A percentile compares a stretch with the other conserved stretches of the same genome.
These are phyloP conservation scores for Empidonax traillii DNA, from an alignment of 2,113 vertebrate genomes.

Conservation along the genomic window DNA sequence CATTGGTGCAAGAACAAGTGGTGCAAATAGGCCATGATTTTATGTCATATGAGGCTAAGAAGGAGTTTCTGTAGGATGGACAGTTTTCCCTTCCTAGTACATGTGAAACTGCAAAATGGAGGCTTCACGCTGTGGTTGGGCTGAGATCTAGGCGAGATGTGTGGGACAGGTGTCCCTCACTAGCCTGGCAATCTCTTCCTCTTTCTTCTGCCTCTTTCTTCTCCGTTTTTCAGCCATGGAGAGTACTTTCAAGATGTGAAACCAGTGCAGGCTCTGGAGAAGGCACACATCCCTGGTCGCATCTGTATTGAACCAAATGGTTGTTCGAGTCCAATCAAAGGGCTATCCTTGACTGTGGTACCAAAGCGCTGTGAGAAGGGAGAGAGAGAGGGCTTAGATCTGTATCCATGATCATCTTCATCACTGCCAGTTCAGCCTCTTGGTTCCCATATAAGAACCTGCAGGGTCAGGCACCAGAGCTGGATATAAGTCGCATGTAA, in stretches of 20 bases:
- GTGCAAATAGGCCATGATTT: not conserved
- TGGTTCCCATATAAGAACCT: not conserved
- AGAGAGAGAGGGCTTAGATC: not conserved
- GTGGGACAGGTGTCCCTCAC: not conserved
- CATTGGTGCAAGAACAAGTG: not conserved
- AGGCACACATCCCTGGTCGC: not conserved
- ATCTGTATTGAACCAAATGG: not conserved
- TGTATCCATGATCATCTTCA: not conserved
- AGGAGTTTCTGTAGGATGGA: not conserved
- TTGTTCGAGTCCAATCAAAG: not conserved
- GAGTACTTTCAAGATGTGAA: slow-evolving; percentile 22
- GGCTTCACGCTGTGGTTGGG: not conserved
- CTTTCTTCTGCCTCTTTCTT: slow-evolving; percentile 15
- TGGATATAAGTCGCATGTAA: not conserved
- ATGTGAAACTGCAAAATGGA: not conserved
- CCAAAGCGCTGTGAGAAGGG: not conserved
- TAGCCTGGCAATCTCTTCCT: slow-evolving; percentile 17
- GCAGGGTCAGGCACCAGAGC: not conserved
- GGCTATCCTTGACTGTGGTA: fast-evolving
- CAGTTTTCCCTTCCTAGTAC: not conserved
- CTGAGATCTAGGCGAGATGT: not conserved
- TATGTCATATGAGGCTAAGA: not conserved
- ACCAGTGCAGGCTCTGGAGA: not conserved
- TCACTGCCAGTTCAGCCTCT: not conserved
- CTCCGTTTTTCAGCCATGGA: not conserved